Evolutionary conservation across 2,888 invertebrate genomes (phyloP), one percentile per base, ranked within the genome.

Genomic region (Epinotia brunnichana): DNA sequence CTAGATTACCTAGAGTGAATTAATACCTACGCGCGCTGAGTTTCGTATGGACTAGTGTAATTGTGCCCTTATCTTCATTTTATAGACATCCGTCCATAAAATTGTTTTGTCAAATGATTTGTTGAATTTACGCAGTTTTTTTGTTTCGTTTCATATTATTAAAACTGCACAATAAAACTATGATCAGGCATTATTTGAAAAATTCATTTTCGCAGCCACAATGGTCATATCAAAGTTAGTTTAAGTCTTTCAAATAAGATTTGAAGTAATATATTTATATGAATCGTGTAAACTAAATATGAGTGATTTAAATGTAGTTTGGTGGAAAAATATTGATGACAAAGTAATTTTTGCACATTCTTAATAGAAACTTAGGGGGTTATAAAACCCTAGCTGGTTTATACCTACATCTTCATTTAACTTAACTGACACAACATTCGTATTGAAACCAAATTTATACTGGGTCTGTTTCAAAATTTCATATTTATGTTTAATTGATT

Each of bases 31-130:
- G 41, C 44, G n/a, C 19, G 41, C 60, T 7, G 5, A 44, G 24
- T 61, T 61, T 24, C n/a, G 29, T 39, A 41, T 19, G n/a, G 48
- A 29, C 48, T 3, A 10, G 5, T 51, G 51, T 3, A 51, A n/a
- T 11, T 17, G 29, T 29, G n/a, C 51, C 35, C 9, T 41, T 11
- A 29, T 64, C 62, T 74, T 69, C n/a, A 63, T 63, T 73, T 69
- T n/a, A 69, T 76, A 51, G 35, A 78, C 74, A 74, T 81, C 81
- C 81, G 81, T 81, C 81, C 81, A 79, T 61, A 44, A 41, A 19
- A 64, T 76, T 71, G 44, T 75, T 76, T 75, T 57, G 64, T 76
- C 61, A 56, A 67, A 69, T 62, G 59, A 66, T 57, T 63, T 75
- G 74, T 74, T 70, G 73, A 69, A 74, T 69, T 71, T 69, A 70